Base-by-base conservation (phyloP, 2,888 invertebrate species). In the Rhagonycha lutea region DNA sequence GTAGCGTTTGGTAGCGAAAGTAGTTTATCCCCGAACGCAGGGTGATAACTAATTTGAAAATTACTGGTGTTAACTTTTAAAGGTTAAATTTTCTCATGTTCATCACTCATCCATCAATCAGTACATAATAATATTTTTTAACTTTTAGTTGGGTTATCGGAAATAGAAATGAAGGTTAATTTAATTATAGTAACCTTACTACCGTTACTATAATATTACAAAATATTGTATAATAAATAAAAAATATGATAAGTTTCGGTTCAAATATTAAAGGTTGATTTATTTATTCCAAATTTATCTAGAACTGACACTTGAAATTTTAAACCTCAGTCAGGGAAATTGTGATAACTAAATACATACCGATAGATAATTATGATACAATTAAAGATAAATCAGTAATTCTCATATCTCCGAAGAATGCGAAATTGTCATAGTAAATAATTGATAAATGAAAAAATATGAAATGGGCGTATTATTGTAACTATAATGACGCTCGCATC, bases 401-500 rank as follows among this genome's bases (percentile, higher is more conserved):
- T 32, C 12, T 47, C 47, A 7, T 47, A 47, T 47, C 7, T 47
- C 7, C 0, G 7, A n/a, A 47, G 8, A 47, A 47, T 47, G 47
- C 47, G n/a, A 47, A 47, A 47, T n/a, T n/a, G 47, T 47, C 47
- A 47, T 8, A 47, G 7, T n/a, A n/a, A 47, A 5, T 18, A 18
- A 18, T 18, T 18, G 18, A 18, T 18, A 18, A 18, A 18, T 18
- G 18, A 18, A 18, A 47, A 47, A 47, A 47, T 47, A 47, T 47
- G 47, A 47, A 47, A 47, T 47, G 47, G 47, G 47, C 47, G 47
- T 47, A 47, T 47, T 47, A 47, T 47, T 47, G 7, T 26, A 47
- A n/a, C 47, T n/a, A n/a, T 26, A 65, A 65, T 63, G 73, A 65
- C 73, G 73, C 26, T 14, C 73, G 29, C 10, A 61, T 69, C 61